phyloP scores from a whole-genome alignment of 2,797 vertebrate species.

The Dromococcyx pavoninus region DNA sequence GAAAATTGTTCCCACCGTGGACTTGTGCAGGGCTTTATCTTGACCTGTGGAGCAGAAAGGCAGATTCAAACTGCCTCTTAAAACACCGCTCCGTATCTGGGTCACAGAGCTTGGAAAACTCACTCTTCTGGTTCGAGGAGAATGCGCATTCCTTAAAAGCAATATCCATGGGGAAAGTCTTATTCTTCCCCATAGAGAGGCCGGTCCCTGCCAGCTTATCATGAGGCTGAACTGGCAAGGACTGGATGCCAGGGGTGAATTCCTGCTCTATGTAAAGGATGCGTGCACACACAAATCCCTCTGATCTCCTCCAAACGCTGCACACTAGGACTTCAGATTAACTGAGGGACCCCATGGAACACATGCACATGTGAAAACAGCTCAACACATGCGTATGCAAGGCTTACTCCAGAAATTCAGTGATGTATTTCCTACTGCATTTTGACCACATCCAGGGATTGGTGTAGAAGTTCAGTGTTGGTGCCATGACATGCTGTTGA shows the following conservation, averaged over 20 bases:
- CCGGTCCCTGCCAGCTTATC: constrained; percentile 50
- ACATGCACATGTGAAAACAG: background rate
- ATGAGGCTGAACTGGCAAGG: constrained; percentile 45
- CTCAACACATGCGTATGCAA: constrained; percentile 19
- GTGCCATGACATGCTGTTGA: constrained; percentile 97
- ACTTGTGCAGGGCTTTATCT: constrained; percentile 18
- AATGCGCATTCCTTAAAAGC: constrained; percentile 46
- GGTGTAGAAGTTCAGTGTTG: constrained; percentile 95
- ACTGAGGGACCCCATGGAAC: background rate
- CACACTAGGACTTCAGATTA: background rate
- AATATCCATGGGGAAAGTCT: constrained; percentile 47
- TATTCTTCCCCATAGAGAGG: constrained; percentile 36
- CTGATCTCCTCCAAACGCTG: background rate
- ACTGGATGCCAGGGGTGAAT: constrained; percentile 12
- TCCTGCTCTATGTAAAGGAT: constrained; percentile 41
- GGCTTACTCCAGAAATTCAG: constrained; percentile 98
- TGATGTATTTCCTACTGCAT: constrained; percentile 98
- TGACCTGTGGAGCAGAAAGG: constrained; percentile 39
- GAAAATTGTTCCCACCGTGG: background rate
- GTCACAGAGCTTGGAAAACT: constrained; percentile 43
- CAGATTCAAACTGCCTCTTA: constrained; percentile 49
- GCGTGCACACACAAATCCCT: background rate
- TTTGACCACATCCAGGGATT: constrained; percentile 99
- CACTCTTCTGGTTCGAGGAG: constrained; percentile 44
- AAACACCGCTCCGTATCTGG: background rate